phyloP scores from a whole-genome alignment of 2,113 vertebrate species.

The Empidonax traillii region DNA sequence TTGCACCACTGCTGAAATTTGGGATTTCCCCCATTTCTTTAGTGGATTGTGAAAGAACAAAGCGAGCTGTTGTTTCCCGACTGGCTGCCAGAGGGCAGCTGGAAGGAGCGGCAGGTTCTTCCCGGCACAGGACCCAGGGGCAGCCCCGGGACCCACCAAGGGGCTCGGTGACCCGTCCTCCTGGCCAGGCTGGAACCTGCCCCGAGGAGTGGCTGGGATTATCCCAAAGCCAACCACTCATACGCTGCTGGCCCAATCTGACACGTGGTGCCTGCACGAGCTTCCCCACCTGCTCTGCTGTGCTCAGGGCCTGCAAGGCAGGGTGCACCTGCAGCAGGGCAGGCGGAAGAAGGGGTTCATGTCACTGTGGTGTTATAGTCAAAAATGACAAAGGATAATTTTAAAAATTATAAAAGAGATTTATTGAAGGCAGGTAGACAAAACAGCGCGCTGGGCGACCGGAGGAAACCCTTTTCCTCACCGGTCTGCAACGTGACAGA shows the following conservation, averaged over 20 bases:
- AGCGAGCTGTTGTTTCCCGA: background rate
- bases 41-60: background rate
- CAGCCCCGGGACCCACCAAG: background rate
- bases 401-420: too few species aligned
- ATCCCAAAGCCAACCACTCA: fast-evolving
- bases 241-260: fast-evolving
- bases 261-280: fast-evolving
- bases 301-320: fast-evolving
- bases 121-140: background rate
- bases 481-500: too few species aligned
- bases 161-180: background rate
- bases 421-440: too few species aligned
- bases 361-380: background rate
- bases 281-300: fast-evolving
- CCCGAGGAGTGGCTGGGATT: fast-evolving
- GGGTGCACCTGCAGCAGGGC: fast-evolving
- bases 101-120: background rate
- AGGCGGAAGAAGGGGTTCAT: background rate
- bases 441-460: too few species aligned
- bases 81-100: background rate
- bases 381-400: too few species aligned
- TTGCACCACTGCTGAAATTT: background rate
- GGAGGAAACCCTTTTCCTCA: too few species aligned
- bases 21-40: background rate
- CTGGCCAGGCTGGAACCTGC: background rate